These are phyloP conservation scores for Chrysotoxum bicinctum DNA, from an alignment of 2,888 invertebrate genomes.

Conservation along the genomic window DNA sequence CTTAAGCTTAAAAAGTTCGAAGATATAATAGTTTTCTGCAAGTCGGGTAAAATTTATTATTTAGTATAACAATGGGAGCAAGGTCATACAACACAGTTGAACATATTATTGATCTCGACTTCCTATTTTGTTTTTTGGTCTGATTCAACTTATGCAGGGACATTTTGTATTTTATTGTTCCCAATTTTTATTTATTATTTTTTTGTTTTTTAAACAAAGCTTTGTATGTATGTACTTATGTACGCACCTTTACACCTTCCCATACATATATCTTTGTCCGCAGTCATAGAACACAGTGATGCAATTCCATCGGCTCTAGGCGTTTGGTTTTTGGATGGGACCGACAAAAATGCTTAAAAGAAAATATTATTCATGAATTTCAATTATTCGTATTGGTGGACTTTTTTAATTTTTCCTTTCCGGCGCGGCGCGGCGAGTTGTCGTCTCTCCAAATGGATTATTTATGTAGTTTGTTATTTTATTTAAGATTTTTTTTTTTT, in stretches of 20 bases:
- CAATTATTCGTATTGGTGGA: slow-evolving; percentile 60
- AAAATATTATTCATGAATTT: slow-evolving; percentile 66
- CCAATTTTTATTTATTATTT: background rate
- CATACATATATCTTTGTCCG: no score
- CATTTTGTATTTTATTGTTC: background rate
- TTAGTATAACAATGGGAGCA: background rate
- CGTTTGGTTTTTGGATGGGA: background rate
- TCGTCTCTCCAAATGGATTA: slow-evolving; percentile 50
- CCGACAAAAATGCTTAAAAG: slow-evolving; percentile 21
- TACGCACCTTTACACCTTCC: no score
- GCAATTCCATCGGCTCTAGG: slow-evolving; percentile 31
- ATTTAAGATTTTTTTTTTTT: slow-evolving; percentile 9
- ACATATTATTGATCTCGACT: background rate
- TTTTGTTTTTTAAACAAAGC: background rate
- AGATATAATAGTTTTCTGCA: no score
- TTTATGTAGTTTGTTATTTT: slow-evolving; percentile 61
- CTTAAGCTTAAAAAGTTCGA: no score
- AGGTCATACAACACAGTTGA: background rate
- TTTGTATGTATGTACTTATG: background rate
- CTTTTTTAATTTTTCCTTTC: slow-evolving; percentile 60
- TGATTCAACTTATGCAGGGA: background rate
- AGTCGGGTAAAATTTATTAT: no score
- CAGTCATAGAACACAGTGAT: background rate
- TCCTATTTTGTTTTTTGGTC: background rate
- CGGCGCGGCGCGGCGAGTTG: slow-evolving; percentile 34